Evolutionary conservation across 2,888 invertebrate genomes (phyloP).

Genomic region (Monoplex corrugatus): DNA sequence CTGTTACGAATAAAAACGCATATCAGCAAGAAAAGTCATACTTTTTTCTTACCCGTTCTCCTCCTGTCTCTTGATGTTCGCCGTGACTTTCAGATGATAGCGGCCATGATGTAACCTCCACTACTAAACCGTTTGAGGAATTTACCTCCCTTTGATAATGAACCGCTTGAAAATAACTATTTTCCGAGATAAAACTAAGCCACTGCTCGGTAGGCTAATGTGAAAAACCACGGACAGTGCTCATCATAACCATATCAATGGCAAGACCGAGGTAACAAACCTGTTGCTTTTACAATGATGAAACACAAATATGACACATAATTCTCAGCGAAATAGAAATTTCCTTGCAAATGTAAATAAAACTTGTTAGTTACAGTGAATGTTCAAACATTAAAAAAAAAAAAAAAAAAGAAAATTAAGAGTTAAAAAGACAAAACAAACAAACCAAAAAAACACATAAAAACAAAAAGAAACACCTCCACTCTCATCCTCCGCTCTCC

Average conservation of each 20-base stretch:
- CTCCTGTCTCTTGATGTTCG: background rate
- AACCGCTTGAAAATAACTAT: background rate
- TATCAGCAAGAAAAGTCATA: background rate
- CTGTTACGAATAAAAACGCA: no score
- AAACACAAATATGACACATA: no score
- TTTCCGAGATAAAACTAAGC: background rate
- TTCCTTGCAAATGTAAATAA: no score
- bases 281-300: no score
- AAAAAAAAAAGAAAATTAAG: no score
- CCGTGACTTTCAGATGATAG: conserved; percentile 50
- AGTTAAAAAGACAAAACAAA: background rate
- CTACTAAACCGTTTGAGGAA: conserved; percentile 29
- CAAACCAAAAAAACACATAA: background rate
- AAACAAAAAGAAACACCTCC: background rate
- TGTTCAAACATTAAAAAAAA: no score
- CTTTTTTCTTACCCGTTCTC: background rate
- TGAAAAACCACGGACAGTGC: no score
- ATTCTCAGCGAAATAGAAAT: no score
- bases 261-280: no score
- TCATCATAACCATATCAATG: no score
- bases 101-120: conserved; percentile 49
- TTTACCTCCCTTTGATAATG: background rate
- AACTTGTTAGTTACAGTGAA: no score
- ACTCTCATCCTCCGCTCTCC: background rate
- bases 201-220: no score